Evolutionary conservation across 1,140 invertebrate species (phyloP), one percentile per base, ranked within the genome.

Genomic region (Achatina immaculata): DNA sequence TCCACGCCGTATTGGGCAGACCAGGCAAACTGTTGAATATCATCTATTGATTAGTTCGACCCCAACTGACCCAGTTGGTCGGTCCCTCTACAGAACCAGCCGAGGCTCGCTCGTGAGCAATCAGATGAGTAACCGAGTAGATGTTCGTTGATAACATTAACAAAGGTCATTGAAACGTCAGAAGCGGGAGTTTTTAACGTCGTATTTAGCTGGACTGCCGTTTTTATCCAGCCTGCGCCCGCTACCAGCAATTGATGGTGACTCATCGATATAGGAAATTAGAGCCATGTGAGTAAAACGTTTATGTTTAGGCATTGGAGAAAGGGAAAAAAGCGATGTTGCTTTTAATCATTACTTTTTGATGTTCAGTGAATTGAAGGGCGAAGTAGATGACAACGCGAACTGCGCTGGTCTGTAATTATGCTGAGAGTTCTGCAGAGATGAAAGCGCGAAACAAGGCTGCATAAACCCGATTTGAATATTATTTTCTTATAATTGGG

Each of bases 11-110:
- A 62, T 62, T 62, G 58, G n/a, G 2, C 58, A 28, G n/a, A 2
- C 31, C n/a, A 9, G 4, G 28, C 58, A 28, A 62, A 62, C 58
- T 62, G 58, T 62, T 62, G 58, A 62, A 62, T 62, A 62, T 62
- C 58, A 62, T 62, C n/a, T 62, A 62, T 62, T 62, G 58, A 62
- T 62, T 62, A 31, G 58, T 62, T 62, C 31, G 58, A 62, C 58
- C 58, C n/a, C 28, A n/a, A n/a, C 31, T 28, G n/a, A 62, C 2
- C 58, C 28, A 31, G 28, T 28, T 62, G 19, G n/a, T 62, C 9
- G 58, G 58, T 34, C 31, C 58, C 58, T 9, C 9, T 28, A 2
- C 28, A 55, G 11, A 24, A 55, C 24, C 51, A 55, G n/a, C 51
- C n/a, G 51, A 19, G 45, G 28, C 16, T 28, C 58, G 2, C 3